Conservation (phyloP, 2,797 vertebrate genomes). For the Lacerta bilineata region DNA sequence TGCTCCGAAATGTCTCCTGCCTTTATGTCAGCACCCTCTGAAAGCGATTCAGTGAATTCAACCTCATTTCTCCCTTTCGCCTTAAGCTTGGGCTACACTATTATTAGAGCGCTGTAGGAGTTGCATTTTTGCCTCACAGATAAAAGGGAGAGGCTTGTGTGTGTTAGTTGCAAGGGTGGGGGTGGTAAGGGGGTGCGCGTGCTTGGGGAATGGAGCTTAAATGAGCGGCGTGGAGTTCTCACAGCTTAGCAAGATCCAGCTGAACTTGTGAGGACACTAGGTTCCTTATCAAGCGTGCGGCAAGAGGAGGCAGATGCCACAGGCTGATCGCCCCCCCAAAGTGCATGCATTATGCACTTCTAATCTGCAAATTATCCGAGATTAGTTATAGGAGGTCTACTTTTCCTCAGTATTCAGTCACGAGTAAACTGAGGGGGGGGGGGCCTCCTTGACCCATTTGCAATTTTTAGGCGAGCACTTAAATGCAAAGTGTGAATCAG, state of each 20-base stretch:
- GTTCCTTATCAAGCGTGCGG: not conserved
- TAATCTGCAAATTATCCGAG: not conserved
- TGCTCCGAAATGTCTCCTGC: too few species aligned
- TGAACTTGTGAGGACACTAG: not conserved
- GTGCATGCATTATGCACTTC: too few species aligned
- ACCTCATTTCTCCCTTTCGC: not conserved
- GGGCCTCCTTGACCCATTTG: not conserved
- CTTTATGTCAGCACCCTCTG: not conserved
- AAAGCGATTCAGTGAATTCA: not conserved
- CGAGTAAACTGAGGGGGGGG: too few species aligned
- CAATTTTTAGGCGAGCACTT: too few species aligned
- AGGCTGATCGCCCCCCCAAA: not conserved
- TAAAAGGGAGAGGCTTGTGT: not conserved
- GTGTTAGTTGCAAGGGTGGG: not conserved
- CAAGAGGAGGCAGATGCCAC: conserved; percentile 1
- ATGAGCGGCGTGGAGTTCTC: not conserved
- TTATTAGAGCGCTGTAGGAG: not conserved
- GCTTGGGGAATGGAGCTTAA: not conserved
- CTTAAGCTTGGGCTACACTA: not conserved
- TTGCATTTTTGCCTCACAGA: too few species aligned
- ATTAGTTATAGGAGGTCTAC: too few species aligned
- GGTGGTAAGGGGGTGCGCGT: not conserved
- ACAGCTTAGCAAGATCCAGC: not conserved
- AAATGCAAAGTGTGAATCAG: not conserved
- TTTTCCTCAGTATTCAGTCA: not conserved